phyloP scores from a whole-genome alignment of 1,140 invertebrate genomes.

The Pentalonia nigronervosa region DNA sequence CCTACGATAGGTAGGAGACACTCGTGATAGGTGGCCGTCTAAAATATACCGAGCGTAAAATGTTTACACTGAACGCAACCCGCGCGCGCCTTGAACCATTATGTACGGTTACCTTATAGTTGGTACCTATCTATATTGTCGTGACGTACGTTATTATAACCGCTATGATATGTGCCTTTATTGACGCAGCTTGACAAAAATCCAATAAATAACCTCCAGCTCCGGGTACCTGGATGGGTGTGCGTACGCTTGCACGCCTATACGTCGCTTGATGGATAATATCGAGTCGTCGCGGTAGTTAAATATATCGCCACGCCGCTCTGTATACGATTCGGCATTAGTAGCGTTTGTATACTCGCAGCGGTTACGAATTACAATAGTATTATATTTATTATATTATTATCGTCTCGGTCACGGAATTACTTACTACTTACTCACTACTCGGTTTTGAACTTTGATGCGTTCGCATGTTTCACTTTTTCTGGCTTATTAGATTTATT shows the following conservation, averaged over 20 bases:
- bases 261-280: neutral
- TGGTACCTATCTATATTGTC: neutral
- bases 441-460: neutral
- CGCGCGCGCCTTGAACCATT: neutral
- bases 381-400: neutral
- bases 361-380: neutral
- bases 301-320: neutral
- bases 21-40: neutral
- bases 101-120: neutral
- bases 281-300: neutral
- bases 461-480: neutral
- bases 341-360: neutral
- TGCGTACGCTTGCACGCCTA: neutral
- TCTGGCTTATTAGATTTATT: neutral
- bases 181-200: slow-evolving; percentile 33
- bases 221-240: neutral
- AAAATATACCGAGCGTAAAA: neutral
- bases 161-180: neutral
- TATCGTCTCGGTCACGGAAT: neutral
- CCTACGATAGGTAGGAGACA: too few relatives aligned
- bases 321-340: neutral
- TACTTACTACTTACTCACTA: neutral
- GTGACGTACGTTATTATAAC: neutral
- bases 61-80: slow-evolving; percentile 10
- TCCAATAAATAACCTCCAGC: slow-evolving; percentile 7